A percentile compares a stretch with the other conserved stretches of the same genome.
phyloP scores from a whole-genome alignment of 2,113 vertebrate genomes.

The Chroicocephalus ridibundus region DNA sequence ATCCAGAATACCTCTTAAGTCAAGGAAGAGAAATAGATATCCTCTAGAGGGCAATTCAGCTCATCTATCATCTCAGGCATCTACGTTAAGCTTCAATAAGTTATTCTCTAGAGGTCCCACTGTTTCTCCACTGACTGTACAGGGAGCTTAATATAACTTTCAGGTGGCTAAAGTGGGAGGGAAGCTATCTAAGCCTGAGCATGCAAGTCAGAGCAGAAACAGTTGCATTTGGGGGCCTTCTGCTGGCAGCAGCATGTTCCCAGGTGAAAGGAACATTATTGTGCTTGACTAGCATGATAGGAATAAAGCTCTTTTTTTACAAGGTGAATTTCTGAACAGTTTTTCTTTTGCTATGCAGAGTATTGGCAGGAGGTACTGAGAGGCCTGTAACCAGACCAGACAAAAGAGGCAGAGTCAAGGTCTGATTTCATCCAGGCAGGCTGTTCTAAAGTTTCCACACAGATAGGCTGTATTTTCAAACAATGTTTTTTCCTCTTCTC shows the following conservation, averaged over 20 bases:
- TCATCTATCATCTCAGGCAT: background rate
- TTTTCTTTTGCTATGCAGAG: conserved; percentile 24
- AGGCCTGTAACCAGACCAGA: conserved; percentile 13
- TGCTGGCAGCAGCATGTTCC: conserved; percentile 1
- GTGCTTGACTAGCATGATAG: background rate
- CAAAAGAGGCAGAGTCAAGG: conserved; percentile 9
- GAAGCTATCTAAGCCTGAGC: background rate
- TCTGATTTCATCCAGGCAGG: conserved; percentile 39
- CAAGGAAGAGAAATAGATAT: background rate
- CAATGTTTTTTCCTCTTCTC: background rate
- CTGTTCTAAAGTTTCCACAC: conserved; percentile 37
- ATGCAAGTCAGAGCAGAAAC: background rate
- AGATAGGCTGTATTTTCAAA: conserved; percentile 43
- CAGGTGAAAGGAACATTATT: conserved; percentile 13
- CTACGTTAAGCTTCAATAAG: background rate
- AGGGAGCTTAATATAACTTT: background rate
- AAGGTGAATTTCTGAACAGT: background rate
- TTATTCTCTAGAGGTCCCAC: background rate
- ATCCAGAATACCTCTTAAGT: background rate
- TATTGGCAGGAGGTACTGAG: conserved; percentile 10
- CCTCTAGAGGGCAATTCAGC: background rate
- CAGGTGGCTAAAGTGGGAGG: background rate
- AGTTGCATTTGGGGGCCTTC: background rate
- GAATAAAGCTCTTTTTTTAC: conserved; percentile 8
- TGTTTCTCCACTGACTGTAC: background rate